phyloP scores from a whole-genome alignment of 2,797 vertebrate species.

The Phataginus tetradactyla region DNA sequence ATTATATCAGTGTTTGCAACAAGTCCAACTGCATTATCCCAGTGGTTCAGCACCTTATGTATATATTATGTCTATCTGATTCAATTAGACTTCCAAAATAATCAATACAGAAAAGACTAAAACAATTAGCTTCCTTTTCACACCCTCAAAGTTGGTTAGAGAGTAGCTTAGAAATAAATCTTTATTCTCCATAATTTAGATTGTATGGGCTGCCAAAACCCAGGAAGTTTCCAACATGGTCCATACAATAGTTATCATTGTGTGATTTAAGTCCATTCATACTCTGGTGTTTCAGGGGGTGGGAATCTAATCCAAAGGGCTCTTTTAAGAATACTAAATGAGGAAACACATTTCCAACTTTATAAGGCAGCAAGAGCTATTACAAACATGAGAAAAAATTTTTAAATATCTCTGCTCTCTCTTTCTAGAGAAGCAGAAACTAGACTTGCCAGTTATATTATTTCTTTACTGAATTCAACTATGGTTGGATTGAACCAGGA shows the following conservation, averaged over 20 bases:
- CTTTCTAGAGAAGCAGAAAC: slow-evolving; percentile 64
- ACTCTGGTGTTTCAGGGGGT: background rate
- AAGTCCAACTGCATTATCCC: slow-evolving; percentile 59
- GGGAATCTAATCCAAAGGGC: slow-evolving; percentile 53
- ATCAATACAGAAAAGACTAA: slow-evolving; percentile 72
- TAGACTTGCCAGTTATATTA: slow-evolving; percentile 12
- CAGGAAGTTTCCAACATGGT: slow-evolving; percentile 41
- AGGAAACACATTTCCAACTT: slow-evolving; percentile 54
- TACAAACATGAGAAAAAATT: slow-evolving; percentile 30
- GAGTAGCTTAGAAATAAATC: slow-evolving; percentile 69
- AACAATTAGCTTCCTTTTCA: slow-evolving; percentile 73
- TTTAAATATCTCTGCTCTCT: slow-evolving; percentile 51
- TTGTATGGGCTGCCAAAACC: slow-evolving; percentile 52
- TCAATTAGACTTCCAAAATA: slow-evolving; percentile 66
- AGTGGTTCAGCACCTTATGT: slow-evolving; percentile 61
- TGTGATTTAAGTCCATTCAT: slow-evolving; percentile 66
- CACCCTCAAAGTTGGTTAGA: slow-evolving; percentile 66
- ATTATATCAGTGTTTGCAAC: slow-evolving; percentile 71
- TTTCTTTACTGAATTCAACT: slow-evolving; percentile 55
- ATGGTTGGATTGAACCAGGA: slow-evolving; percentile 56
- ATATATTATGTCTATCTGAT: slow-evolving; percentile 65
- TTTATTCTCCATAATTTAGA: slow-evolving; percentile 67
- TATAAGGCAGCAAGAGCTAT: slow-evolving; percentile 46
- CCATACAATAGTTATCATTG: slow-evolving; percentile 39
- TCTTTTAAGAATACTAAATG: slow-evolving; percentile 54